A percentile compares a stretch with the other conserved stretches of the same genome.
Conservation (phyloP, 2,797 vertebrate species). For the Semotilus atromaculatus region DNA sequence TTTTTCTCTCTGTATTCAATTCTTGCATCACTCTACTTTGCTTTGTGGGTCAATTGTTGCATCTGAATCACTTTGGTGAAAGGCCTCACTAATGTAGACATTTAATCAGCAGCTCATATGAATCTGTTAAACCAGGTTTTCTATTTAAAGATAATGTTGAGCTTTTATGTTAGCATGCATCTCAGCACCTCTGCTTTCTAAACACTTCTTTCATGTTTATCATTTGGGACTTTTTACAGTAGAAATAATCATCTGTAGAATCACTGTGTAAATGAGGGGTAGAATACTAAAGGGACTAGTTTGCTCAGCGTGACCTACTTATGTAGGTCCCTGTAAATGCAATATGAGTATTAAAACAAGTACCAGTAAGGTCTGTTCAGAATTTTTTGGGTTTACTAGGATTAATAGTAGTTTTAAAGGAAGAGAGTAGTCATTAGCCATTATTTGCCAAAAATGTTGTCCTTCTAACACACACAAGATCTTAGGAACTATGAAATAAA, state of each 20-base stretch:
- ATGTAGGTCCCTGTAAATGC: constrained; percentile 16
- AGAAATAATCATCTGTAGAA: constrained; percentile 29
- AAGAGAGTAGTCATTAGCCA: neutral
- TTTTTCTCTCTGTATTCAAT: constrained; percentile 40
- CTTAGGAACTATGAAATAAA: neutral
- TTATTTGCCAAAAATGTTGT: neutral
- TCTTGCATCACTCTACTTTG: constrained; percentile 54
- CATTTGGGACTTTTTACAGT: constrained; percentile 40
- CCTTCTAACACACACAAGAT: neutral
- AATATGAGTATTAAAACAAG: constrained; percentile 8
- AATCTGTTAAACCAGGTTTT: constrained; percentile 20
- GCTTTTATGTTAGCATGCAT: constrained; percentile 19
- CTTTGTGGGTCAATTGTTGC: constrained; percentile 47
- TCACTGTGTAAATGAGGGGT: constrained; percentile 19
- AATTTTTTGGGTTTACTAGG: neutral
- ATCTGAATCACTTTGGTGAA: constrained; percentile 40
- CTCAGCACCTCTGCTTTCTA: constrained; percentile 1
- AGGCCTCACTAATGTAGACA: constrained; percentile 9
- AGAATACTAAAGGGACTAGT: constrained; percentile 27
- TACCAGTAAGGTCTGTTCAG: neutral
- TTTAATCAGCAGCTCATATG: constrained; percentile 10
- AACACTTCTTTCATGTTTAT: constrained; percentile 35
- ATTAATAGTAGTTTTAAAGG: neutral
- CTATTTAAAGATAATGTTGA: constrained; percentile 6
- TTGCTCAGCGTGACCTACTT: constrained; percentile 47